Evolutionary conservation across 2,797 vertebrate species (phyloP).

Genomic region (Carduelis carduelis): DNA sequence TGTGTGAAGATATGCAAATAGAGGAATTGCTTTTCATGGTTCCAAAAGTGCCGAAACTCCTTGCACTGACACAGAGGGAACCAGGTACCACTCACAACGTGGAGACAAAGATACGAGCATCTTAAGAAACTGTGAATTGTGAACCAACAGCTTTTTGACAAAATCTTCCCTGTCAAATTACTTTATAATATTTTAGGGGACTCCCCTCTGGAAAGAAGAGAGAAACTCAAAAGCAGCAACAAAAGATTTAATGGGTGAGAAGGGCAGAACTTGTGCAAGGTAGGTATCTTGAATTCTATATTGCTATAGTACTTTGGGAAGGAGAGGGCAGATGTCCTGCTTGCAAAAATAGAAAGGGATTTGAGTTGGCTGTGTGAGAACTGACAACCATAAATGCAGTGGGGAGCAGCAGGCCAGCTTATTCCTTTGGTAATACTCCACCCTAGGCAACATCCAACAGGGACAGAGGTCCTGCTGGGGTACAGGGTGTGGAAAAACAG

Average conservation of each 20-base stretch:
- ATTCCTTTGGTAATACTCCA: conserved; percentile 21
- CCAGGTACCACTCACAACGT: neutral
- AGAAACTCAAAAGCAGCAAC: neutral
- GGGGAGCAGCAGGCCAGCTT: neutral
- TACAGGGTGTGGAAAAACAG: neutral
- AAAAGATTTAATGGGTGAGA: neutral
- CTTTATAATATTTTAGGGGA: neutral
- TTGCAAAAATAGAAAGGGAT: neutral
- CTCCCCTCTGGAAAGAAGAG: neutral
- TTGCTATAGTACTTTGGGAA: neutral
- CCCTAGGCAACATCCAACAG: neutral
- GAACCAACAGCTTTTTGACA: neutral
- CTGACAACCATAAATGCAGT: neutral
- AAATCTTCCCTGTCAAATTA: neutral
- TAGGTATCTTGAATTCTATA: neutral
- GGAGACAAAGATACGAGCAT: neutral
- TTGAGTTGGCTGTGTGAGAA: neutral
- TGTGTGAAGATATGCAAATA: neutral
- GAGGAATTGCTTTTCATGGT: neutral
- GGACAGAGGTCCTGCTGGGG: neutral
- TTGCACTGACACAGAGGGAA: neutral
- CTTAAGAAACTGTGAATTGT: neutral
- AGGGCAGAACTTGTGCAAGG: neutral
- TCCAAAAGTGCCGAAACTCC: neutral
- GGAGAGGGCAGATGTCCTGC: neutral